phyloP scores from a whole-genome alignment of 2,888 invertebrate species.

The Magallana nippona region DNA sequence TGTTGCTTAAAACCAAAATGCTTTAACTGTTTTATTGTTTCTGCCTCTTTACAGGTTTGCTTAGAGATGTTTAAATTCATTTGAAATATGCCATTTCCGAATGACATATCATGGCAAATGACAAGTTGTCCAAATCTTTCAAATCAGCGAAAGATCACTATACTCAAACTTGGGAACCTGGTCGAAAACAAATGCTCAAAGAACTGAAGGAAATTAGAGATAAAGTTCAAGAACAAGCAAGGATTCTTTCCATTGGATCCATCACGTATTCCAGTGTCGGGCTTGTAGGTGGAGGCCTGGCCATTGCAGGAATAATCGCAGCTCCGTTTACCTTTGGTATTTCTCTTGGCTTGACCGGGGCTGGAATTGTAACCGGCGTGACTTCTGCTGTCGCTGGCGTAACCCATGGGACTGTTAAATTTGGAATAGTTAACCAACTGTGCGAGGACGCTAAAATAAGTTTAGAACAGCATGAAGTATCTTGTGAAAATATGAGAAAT shows the following conservation, averaged over 20 bases:
- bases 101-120: too few relatives aligned
- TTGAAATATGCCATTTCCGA: too few relatives aligned
- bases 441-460: neutral
- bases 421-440: neutral
- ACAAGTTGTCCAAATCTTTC: too few relatives aligned
- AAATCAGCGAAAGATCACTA: too few relatives aligned
- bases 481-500: neutral
- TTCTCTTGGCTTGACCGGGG: constrained; percentile 42
- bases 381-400: constrained; percentile 22
- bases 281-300: constrained; percentile 42
- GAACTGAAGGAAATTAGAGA: constrained; percentile 39
- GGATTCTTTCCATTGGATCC: neutral
- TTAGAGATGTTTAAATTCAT: too few relatives aligned
- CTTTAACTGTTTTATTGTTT: too few relatives aligned
- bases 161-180: too few relatives aligned
- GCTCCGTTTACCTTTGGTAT: constrained; percentile 45
- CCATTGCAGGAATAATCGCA: constrained; percentile 41
- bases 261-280: constrained; percentile 38
- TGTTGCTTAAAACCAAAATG: too few relatives aligned
- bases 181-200: neutral
- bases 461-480: neutral
- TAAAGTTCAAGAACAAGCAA: constrained; percentile 35
- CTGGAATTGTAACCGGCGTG: constrained; percentile 42
- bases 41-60: too few relatives aligned
- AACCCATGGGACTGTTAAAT: neutral